Evolutionary conservation across 2,797 vertebrate species (phyloP).

Genomic region (Pseudopleuronectes americanus): DNA sequence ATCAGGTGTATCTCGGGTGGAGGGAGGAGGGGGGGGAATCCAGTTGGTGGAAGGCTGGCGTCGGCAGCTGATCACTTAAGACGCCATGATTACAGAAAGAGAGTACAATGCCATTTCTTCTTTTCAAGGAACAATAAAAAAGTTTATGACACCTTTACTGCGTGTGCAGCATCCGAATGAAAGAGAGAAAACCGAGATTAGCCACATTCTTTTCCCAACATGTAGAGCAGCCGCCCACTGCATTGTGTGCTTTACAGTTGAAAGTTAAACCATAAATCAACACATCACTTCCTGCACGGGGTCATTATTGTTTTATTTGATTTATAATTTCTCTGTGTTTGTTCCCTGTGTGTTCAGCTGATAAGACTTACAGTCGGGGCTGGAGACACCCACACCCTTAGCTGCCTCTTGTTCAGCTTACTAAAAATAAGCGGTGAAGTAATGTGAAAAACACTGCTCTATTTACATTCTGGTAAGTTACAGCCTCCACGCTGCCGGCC

Average conservation of each 20-base stretch:
- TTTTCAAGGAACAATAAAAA: constrained; percentile 1
- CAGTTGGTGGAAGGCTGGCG: constrained; percentile 4
- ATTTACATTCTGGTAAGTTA: constrained; percentile 82
- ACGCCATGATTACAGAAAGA: constrained; percentile 7
- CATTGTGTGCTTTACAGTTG: constrained; percentile 55
- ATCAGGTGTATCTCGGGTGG: background rate
- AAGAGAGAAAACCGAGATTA: constrained; percentile 37
- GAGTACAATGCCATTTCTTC: background rate
- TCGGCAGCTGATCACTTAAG: constrained; percentile 11
- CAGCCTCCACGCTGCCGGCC: constrained; percentile 60
- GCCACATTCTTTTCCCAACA: constrained; percentile 43
- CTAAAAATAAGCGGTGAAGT: constrained; percentile 85
- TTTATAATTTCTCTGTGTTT: constrained; percentile 63
- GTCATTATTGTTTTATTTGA: constrained; percentile 69
- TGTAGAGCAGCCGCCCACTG: constrained; percentile 45
- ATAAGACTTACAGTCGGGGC: constrained; percentile 70
- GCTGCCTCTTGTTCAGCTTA: constrained; percentile 76
- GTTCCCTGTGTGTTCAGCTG: constrained; percentile 67
- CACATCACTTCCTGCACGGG: constrained; percentile 68
- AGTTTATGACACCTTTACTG: constrained; percentile 11
- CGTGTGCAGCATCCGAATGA: constrained; percentile 18
- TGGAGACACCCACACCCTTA: constrained; percentile 70
- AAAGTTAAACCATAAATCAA: constrained; percentile 62
- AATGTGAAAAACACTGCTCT: constrained; percentile 82
- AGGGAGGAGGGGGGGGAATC: background rate